Evolutionary conservation across 2,888 invertebrate genomes (phyloP).

Genomic region (Callyntrura sp.): DNA sequence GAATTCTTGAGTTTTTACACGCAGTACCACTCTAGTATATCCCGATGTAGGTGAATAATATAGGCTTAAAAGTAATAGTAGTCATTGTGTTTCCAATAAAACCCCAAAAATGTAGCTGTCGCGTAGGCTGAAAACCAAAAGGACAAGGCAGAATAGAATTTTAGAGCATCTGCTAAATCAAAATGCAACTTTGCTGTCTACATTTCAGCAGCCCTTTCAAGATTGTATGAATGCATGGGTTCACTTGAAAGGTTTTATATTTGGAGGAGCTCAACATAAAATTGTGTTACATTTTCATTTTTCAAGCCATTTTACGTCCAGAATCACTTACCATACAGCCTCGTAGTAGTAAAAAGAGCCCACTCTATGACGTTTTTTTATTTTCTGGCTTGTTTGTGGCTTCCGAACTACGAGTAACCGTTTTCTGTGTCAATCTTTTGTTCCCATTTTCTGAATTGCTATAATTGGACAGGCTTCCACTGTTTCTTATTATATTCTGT

Average conservation of each 20-base stretch:
- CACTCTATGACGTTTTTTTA: background rate
- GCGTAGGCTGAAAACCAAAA: background rate
- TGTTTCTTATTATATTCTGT: too few relatives aligned
- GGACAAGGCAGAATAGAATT: background rate
- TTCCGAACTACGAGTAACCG: background rate
- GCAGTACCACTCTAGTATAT: background rate
- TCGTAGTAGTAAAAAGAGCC: too few relatives aligned
- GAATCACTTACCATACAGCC: background rate
- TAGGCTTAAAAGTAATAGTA: background rate
- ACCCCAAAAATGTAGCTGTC: too few relatives aligned
- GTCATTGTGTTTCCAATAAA: background rate
- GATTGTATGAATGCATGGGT: background rate
- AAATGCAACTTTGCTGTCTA: slow-evolving; percentile 5
- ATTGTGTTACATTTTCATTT: background rate
- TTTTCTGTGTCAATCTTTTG: slow-evolving; percentile 30
- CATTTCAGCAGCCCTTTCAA: background rate
- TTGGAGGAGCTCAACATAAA: slow-evolving; percentile 7
- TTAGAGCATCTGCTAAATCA: background rate
- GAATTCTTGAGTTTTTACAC: slow-evolving; percentile 22
- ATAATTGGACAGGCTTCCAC: background rate
- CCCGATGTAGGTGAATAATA: background rate
- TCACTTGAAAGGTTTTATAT: slow-evolving; percentile 16
- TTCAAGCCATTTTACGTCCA: background rate
- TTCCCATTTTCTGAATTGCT: slow-evolving; percentile 17
- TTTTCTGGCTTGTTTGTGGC: slow-evolving; percentile 2